These are phyloP conservation scores for Hirudinaria manillensis DNA, from an alignment of 2,888 invertebrate species.

Conservation along the genomic window DNA sequence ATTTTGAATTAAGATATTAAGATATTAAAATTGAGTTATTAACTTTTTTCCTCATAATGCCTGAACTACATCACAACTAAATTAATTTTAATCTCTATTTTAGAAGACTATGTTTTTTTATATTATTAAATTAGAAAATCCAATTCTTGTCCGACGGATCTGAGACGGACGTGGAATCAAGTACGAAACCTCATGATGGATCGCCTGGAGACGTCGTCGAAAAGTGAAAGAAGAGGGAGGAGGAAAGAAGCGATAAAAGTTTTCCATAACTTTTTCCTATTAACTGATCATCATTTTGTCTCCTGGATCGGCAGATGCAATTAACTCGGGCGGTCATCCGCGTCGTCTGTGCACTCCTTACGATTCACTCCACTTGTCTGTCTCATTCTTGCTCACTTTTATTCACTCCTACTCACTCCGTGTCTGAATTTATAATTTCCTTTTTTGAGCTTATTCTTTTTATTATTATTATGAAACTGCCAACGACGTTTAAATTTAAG, in stretches of 20 bases:
- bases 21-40: too few relatives aligned
- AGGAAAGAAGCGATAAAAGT: not conserved
- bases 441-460: not conserved
- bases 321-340: constrained; percentile 3
- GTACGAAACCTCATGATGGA: not conserved
- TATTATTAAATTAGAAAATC: too few relatives aligned
- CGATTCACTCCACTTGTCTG: not conserved
- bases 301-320: constrained; percentile 3
- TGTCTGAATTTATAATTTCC: not conserved
- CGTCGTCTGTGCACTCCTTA: not conserved
- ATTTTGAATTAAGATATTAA: too few relatives aligned
- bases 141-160: too few relatives aligned
- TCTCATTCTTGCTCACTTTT: not conserved
- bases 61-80: too few relatives aligned
- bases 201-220: not conserved
- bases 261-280: constrained; percentile 8
- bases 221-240: not conserved
- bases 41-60: too few relatives aligned
- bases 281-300: constrained; percentile 15
- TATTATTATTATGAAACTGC: not conserved
- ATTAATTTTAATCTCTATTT: too few relatives aligned
- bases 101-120: too few relatives aligned
- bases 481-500: not conserved
- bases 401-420: not conserved
- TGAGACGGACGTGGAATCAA: too few relatives aligned